Base-by-base conservation (phyloP, 2,888 invertebrate genomes). In the Apamea crenata region DNA sequence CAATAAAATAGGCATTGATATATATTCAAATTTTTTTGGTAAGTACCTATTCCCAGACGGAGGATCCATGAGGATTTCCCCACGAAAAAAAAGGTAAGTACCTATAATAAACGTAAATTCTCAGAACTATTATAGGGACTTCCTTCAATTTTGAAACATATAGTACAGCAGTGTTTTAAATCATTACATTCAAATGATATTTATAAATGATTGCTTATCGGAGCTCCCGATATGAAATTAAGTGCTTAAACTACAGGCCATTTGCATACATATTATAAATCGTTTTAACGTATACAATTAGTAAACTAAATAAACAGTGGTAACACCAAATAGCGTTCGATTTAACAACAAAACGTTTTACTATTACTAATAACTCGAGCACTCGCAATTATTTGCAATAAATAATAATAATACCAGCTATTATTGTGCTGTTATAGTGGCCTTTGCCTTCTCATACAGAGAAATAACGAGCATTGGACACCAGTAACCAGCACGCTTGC, bases 1-100 rank as follows among this genome's bases (percentile, higher is more conserved):
- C 25, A 47, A n/a, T 40, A 12, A 56, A 36, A 81, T n/a, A n/a
- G 32, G 59, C 14, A 78, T 50, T 53, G 21, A 10, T 61, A n/a
- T 47, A n/a, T 74, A 8, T 74, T 61, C 36, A 2, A 14, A 32
- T 32, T 12, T 25, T 36, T n/a, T n/a, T n/a, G n/a, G n/a, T n/a
- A n/a, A n/a, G n/a, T n/a, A n/a, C n/a, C n/a, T n/a, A n/a, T n/a
- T n/a, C n/a, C n/a, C n/a, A n/a, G n/a, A n/a, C n/a, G n/a, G n/a
- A n/a, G n/a, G n/a, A n/a, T n/a, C n/a, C n/a, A n/a, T n/a, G n/a
- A n/a, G n/a, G n/a, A n/a, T n/a, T n/a, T n/a, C n/a, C n/a, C n/a
- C n/a, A n/a, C n/a, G n/a, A n/a, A n/a, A n/a, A n/a, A n/a, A n/a
- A n/a, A n/a, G n/a, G n/a, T n/a, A 47, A 16, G 7, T 67, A 14